Base-by-base conservation (phyloP, 1,140 invertebrate species). In the Calephelis virginiensis region DNA sequence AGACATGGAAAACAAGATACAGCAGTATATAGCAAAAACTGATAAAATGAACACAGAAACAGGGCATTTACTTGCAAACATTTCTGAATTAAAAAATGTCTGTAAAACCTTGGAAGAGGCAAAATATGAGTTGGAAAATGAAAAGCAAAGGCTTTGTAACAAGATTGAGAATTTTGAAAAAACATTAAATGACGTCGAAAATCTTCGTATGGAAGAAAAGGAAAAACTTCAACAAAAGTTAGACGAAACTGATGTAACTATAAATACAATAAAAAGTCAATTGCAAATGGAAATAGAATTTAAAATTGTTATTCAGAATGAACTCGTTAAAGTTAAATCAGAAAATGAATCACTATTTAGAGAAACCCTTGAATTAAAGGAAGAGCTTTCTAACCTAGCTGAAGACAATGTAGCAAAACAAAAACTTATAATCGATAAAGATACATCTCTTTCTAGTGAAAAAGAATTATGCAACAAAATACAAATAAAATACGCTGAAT, bases 281-380 rank as follows among this genome's bases (percentile, higher is more conserved):
- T 56, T 87, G 38, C 76, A 83, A 64, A 74, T 77, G 69, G 83
- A 87, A 69, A 81, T 85, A 40, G 28, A 81, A 46, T 82, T 71
- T 63, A 86, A 85, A 70, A 62, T 78, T 12, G 63, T 65, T 10
- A 68, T 80, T 47, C 76, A 85, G 63, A 66, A 74, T 17, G 73
- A 75, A 67, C 50, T 69, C 5, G 46, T 62, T 5, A 50, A 66
- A 48, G 28, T 49, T n/a, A 64, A 67, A 69, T 38, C 46, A 14
- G 37, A 61, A 38, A 67, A 63, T 64, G 40, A 53, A 49, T n/a
- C 56, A 47, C 46, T 72, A 37, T 46, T n/a, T 13, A 28, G 65
- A 13, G 49, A 61, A 48, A 60, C 61, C 14, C n/a, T 12, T 47
- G 61, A 49, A 66, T 59, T 70, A 62, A 66, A 63, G 7, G 48